phyloP scores from a whole-genome alignment of 2,888 invertebrate genomes.

The Standfussiana lucernea region DNA sequence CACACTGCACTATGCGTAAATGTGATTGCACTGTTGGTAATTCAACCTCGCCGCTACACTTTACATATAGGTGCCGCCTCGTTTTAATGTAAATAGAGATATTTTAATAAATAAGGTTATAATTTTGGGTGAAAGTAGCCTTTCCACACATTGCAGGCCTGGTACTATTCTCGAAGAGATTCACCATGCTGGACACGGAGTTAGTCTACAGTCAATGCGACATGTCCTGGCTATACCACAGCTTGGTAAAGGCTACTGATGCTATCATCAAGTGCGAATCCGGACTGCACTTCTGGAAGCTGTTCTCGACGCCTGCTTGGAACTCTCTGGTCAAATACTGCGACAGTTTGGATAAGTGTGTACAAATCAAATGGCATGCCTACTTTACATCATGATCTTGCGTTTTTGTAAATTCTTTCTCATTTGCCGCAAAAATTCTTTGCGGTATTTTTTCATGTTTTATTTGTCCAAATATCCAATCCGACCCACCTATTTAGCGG shows the following conservation, averaged over 20 bases:
- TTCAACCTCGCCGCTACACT: background rate
- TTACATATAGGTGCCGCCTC: background rate
- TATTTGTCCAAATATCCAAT: background rate
- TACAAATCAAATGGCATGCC: conserved; percentile 28
- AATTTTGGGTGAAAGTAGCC: conserved; percentile 5
- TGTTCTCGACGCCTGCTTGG: conserved; percentile 91
- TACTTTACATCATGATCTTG: background rate
- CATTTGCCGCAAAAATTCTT: background rate
- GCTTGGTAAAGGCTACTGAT: conserved; percentile 90
- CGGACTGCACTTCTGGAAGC: conserved; percentile 92
- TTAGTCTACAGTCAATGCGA: conserved; percentile 88
- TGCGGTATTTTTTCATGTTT: background rate
- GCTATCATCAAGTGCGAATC: conserved; percentile 92
- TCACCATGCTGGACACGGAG: conserved; percentile 91
- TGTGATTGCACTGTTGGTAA: background rate
- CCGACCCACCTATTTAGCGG: background rate
- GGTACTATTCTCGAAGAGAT: conserved; percentile 90
- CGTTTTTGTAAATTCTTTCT: background rate
- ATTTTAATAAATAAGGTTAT: background rate
- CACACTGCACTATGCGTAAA: background rate
- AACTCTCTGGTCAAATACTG: conserved; percentile 91
- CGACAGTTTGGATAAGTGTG: conserved; percentile 91
- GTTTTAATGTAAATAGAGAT: background rate
- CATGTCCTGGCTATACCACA: conserved; percentile 90
- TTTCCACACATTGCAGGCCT: conserved; percentile 74